Base-by-base conservation (phyloP, 2,113 vertebrate genomes). In the Deroptyus accipitrinus region DNA sequence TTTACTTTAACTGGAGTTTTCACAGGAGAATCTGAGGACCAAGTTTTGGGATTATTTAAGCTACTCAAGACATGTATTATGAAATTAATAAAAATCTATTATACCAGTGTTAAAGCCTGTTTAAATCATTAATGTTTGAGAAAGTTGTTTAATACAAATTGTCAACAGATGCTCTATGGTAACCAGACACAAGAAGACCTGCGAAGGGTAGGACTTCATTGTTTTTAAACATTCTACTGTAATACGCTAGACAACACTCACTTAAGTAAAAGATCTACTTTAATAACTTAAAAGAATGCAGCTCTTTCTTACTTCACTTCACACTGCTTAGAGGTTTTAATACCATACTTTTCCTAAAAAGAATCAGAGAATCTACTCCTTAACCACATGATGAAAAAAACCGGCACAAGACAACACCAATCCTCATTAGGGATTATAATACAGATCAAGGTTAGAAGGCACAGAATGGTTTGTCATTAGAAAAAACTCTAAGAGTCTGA, bases 1-100 rank as follows among this genome's bases (percentile, higher is more conserved):
- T 98, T 99, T 62, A 98, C 91, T 96, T 98, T 99, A 89, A 94
- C 77, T 18, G 98, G 98, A 16, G 96, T 96, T 97, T 97, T 99
- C 88, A 97, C 91, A 37, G 98, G 97, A 17, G 98, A 97, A 97
- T 99, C 99, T 99, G 96, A 68, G 61, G 37, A 76, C 11, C 44
- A 94, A 90, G 69, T 18, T 39, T 54, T 44, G 68, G 88, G 72
- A 22, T 97, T 73, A 97, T 68, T 96, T 63, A 30, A 89, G 52
- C 4, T 17, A 23, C 41, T 67, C 22, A 27, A 66, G 44, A 84
- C 9, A 39, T 51, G 57, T 86, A 54, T 63, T 33, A 59, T n/a
- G 39, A 61, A 8, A 13, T 46, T 10, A 75, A 0, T 44, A 63
- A 46, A 6, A 75, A 83, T 44, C 44, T 67, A 69, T 70, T 30